Conservation (phyloP, 1,140 invertebrate genomes). For the Camponotus pennsylvanicus region DNA sequence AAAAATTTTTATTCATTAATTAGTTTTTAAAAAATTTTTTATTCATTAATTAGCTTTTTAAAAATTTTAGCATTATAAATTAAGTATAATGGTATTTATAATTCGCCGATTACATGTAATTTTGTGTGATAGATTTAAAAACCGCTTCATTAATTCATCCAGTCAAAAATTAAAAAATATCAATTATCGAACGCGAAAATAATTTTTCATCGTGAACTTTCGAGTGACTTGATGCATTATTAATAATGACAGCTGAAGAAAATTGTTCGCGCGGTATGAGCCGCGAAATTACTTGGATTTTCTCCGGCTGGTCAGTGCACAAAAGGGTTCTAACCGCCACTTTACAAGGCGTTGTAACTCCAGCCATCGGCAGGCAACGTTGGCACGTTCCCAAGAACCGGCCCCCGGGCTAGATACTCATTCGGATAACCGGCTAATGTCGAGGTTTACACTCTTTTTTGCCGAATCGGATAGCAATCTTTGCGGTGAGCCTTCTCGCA, state of each 20-base stretch:
- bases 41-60: too few species aligned
- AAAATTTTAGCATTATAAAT: not conserved
- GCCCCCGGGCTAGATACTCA: conserved; percentile 62
- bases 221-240: conserved; percentile 1
- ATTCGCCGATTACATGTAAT: not conserved
- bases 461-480: conserved; percentile 65
- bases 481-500: conserved; percentile 9
- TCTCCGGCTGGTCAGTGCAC: not conserved
- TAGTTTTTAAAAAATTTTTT: too few species aligned
- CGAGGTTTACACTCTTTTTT: conserved; percentile 70
- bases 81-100: not conserved
- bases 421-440: conserved; percentile 72
- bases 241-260: conserved; percentile 37
- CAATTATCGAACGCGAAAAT: conserved; percentile 3
- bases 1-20: too few species aligned
- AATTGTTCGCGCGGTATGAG: not conserved
- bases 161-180: conserved; percentile 1
- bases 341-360: conserved; percentile 65
- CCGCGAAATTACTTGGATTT: conserved; percentile 31
- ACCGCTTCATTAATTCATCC: conserved; percentile 8
- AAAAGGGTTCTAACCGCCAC: conserved; percentile 56
- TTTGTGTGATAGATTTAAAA: not conserved
- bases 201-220: conserved; percentile 17
- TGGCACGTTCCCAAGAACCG: conserved; percentile 73
- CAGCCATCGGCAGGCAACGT: conserved; percentile 36